A percentile compares a stretch with the other conserved stretches of the same genome.
Conservation (phyloP, 1,140 invertebrate species). For the Bursaphelenchus mucronatus region DNA sequence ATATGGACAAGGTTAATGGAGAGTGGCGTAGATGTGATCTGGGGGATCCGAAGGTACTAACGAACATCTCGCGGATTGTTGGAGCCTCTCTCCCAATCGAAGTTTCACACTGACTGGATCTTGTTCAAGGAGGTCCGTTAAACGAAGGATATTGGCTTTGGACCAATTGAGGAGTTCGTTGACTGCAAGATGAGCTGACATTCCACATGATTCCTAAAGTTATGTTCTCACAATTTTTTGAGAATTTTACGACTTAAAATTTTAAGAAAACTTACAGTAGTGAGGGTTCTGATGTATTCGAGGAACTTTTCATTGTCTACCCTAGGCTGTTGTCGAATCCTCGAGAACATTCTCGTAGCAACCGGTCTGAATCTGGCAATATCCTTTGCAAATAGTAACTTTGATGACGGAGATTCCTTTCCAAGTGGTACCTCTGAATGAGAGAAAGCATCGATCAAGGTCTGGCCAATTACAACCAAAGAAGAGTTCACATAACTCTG, state of each 20-base stretch:
- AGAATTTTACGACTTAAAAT: not conserved
- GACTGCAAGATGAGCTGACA: constrained; percentile 27
- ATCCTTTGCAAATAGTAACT: constrained; percentile 66
- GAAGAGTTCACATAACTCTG: constrained; percentile 84
- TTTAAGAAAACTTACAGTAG: constrained; percentile 22
- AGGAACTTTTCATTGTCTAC: constrained; percentile 43
- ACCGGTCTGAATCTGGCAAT: constrained; percentile 48
- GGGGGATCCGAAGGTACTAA: constrained; percentile 4
- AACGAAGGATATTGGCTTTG: constrained; percentile 49
- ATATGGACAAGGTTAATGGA: constrained; percentile 24
- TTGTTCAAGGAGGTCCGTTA: constrained; percentile 38
- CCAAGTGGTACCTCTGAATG: constrained; percentile 70
- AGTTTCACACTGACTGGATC: constrained; percentile 38
- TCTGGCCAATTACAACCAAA: constrained; percentile 87
- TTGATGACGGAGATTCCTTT: constrained; percentile 83
- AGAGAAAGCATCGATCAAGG: constrained; percentile 89
- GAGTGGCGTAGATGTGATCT: constrained; percentile 51
- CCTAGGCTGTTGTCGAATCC: constrained; percentile 31
- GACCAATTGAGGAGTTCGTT: constrained; percentile 53
- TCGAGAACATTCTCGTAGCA: constrained; percentile 36
- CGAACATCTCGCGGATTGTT: constrained; percentile 39
- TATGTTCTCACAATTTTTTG: constrained; percentile 8
- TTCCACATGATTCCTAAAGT: constrained; percentile 14
- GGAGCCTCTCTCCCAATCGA: constrained; percentile 43
- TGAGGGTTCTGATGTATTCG: constrained; percentile 42